A percentile compares a stretch with the other conserved stretches of the same genome.
Conservation (phyloP, 2,888 invertebrate genomes). For the Sinotaia quadrata region DNA sequence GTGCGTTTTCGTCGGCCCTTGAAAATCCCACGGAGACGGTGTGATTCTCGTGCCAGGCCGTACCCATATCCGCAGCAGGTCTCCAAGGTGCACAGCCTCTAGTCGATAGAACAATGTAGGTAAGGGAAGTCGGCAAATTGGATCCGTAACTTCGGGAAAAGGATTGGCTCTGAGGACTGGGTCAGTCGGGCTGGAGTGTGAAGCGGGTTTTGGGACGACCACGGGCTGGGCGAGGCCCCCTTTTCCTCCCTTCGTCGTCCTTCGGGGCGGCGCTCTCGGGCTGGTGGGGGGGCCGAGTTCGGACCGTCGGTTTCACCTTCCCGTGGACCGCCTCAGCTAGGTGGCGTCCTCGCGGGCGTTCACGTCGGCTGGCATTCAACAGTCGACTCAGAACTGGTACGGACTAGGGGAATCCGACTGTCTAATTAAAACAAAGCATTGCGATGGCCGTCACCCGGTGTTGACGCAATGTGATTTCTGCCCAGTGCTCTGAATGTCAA, state of each 20-base stretch:
- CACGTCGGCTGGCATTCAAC: constrained; percentile 31
- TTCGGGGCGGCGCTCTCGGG: constrained; percentile 39
- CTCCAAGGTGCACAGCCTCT: constrained; percentile 81
- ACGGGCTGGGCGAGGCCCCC: constrained; percentile 60
- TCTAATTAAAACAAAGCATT: too few species aligned
- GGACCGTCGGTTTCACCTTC: constrained; percentile 58
- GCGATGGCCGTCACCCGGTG: too few species aligned
- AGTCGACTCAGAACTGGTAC: too few species aligned
- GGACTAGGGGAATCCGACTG: too few species aligned
- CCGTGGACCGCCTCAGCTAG: constrained; percentile 65
- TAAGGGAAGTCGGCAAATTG: constrained; percentile 75
- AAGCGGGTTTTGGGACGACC: constrained; percentile 71
- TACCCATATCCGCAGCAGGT: constrained; percentile 85
- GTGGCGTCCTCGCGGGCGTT: constrained; percentile 35
- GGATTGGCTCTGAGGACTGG: constrained; percentile 83
- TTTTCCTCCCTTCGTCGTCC: constrained; percentile 46
- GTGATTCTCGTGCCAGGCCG: constrained; percentile 75
- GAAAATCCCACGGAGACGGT: constrained; percentile 72
- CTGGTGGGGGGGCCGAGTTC: constrained; percentile 38
- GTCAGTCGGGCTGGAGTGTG: constrained; percentile 75
- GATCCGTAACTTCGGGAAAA: constrained; percentile 79
- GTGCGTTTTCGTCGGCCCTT: constrained; percentile 59
- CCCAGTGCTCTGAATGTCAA: too few species aligned
- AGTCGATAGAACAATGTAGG: constrained; percentile 22
- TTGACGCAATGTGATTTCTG: too few species aligned